Evolutionary conservation across 2,797 vertebrate species (phyloP), one percentile per base, ranked within the genome.

Genomic region (Sphaeramia orbicularis): DNA sequence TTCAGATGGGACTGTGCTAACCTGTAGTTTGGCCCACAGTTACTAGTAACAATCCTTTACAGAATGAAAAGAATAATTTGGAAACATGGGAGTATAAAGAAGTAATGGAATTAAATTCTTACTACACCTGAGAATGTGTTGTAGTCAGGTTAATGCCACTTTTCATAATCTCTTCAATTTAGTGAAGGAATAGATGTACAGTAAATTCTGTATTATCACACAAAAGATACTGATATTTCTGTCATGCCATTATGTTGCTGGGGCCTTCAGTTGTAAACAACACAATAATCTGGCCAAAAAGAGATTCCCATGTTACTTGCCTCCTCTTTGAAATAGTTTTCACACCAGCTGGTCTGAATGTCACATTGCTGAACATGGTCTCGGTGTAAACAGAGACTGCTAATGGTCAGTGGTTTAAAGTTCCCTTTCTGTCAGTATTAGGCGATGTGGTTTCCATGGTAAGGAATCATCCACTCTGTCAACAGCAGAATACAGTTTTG

Each of bases 341-440:
- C 38, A 47, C 76, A 56, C 30, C 36, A 64, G 57, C 50, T 48
- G 49, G 37, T 71, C 47, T 60, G 41, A 42, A 57, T 72, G 62
- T 75, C 55, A 15, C 63, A 18, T 78, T 71, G 19, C 63, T 78
- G 64, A 68, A 16, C 47, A 61, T 55, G 41, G 65, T 44, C 27
- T 64, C 24, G 63, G 53, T 57, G 50, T 72, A 56, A 62, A 50
- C 59, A 56, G 71, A 76, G 11, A 60, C 38, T 41, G 38, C 35
- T 32, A 35, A 12, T 48, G 37, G 59, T 71, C 60, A 48, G 38
- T 80, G n/a, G 55, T 74, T 72, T 63, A 44, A 67, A 30, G 63
- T 44, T 58, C 43, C 45, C 58, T 76, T 54, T 72, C 21, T 52
- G 49, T 79, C 79, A 81, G 83, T 84, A 80, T 91, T 86, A 24